Evolutionary conservation across 2,113 vertebrate species (phyloP).

Genomic region (sheep (Ovis aries)): ARS-UI_Ramb_v3.0 NC_056054.1:275610001-275610500

Average conservation of each 20-base stretch:
- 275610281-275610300: neutral
- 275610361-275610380: neutral
- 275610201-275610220: neutral
- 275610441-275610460: neutral
- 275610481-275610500: neutral
- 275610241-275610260: neutral
- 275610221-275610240: neutral
- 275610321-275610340: neutral
- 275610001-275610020: neutral
- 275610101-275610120: constrained; percentile 12
- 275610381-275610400: neutral
- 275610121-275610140: neutral
- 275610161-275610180: neutral
- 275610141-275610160: neutral
- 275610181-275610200: neutral
- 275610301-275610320: neutral
- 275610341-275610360: neutral
- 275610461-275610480: neutral
- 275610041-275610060: neutral
- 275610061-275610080: neutral
- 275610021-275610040: neutral
- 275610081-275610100: neutral
- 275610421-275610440: neutral
- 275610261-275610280: neutral
- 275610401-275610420: neutral